Base-by-base conservation (phyloP, 2,888 invertebrate genomes). In the Notodonta dromedarius region DNA sequence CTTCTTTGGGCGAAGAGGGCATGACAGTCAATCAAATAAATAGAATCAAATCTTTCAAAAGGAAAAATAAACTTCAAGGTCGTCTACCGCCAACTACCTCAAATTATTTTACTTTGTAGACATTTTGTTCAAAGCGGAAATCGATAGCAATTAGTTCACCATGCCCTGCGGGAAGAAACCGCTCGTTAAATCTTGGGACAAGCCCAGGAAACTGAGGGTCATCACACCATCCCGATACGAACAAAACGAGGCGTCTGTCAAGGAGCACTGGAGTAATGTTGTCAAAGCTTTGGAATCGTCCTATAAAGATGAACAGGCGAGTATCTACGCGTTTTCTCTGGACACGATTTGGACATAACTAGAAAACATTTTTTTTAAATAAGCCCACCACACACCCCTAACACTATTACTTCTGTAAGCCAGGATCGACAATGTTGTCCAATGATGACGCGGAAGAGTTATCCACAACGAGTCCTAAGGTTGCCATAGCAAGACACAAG, bases 281-380 rank as follows among this genome's bases (percentile, higher is more conserved):
- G 70, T 89, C 13, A 76, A 70, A n/a, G 83, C 84, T 55, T 73
- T 93, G 73, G 93, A 93, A 70, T 64, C 87, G 35, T 87, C 86
- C 16, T 92, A 91, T 64, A 88, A 90, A 77, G 93, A 93, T 80
- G 93, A 92, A 62, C 82, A 89, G 85, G 93, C 91, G 66, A 56
- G 57, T 44, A 6, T 13, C 12, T 3, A 46, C n/a, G 46, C 9
- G 11, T 42, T 42, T 42, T 42, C 11, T 9, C 42, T 42, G 4
- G 9, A 42, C 42, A 42, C 42, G 9, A 42, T 42, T 42, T 8
- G 1, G 24, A 24, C 24, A 24, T 24, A 24, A 24, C 24, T 24
- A 24, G 24, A 24, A 24, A 24, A 24, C 1, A 24, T 24, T 24
- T 24, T 24, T 24, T 24, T 24, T 2, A 24, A 24, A 2, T 24